Evolutionary conservation across 2,888 invertebrate species (phyloP), one percentile per base, ranked within the genome.

Genomic region (Salpingus planirostris): DNA sequence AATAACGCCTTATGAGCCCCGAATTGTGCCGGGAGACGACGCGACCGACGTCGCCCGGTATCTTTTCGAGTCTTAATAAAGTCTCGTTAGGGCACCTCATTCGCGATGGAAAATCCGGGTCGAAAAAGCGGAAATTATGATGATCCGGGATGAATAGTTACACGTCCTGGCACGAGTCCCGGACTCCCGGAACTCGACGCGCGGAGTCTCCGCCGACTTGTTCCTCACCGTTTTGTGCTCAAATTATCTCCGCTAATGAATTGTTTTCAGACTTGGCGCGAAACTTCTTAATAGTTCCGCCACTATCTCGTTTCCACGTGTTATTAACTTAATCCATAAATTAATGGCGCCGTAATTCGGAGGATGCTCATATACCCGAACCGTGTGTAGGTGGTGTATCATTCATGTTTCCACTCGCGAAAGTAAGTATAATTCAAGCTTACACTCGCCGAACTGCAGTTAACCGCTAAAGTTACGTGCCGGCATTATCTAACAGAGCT

Each of bases 391-490:
- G n/a, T 8, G 5, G 23, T 38, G 42, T 44, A 42, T 42, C 42
- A 37, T 40, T 42, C 36, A 37, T 44, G 41, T 42, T 42, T 33
- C 38, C 22, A 34, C 33, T 36, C 37, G 8, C 34, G 36, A 35
- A 39, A 39, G 43, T 37, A 38, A 40, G 36, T 42, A 36, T 18
- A 29, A 14, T 12, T 13, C 21, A 31, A 31, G 35, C 37, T 35
- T n/a, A n/a, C n/a, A n/a, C n/a, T n/a, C n/a, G n/a, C n/a, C 30
- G 27, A 36, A 43, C 36, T 43, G 41, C 40, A 39, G 41, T 44
- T 44, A 44, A 36, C 23, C 28, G 25, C 29, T 33, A 33, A n/a
- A 38, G n/a, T 31, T 31, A 30, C 28, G 14, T 13, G n/a, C 28
- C 21, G 25, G 25, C 13, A 22, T 31, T 31, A 34, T 34, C 29